Base-by-base conservation (phyloP, 2,888 invertebrate species). In the Scaptomyza parva region DNA sequence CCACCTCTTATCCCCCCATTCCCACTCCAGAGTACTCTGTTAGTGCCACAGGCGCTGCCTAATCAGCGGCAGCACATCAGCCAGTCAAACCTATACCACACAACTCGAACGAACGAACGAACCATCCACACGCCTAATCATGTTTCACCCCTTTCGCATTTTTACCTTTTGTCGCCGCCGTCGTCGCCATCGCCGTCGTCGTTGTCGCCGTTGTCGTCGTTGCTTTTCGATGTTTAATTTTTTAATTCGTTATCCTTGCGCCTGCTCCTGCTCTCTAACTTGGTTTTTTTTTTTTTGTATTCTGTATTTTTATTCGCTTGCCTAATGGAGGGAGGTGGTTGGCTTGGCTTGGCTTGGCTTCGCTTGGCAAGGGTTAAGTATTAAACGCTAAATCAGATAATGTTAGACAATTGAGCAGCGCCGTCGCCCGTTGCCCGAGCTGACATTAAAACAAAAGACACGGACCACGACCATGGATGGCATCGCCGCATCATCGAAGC, bases 221-320 rank as follows among this genome's bases (percentile, higher is more conserved):
- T 81, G 84, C 81, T 81, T 84, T 84, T 76, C 86, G 87, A 87
- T 78, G 85, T 76, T 87, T 89, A 89, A 83, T 89, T 88, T 80
- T 88, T 88, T 88, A 88, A 88, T 89, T 88, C 89, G 89, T 89
- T 88, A 84, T 85, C 86, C 88, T 88, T 86, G 79, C 80, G 80
- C 86, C 81, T 78, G 62, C 62, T 61, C 51, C 53, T 71, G 57
- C 80, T n/a, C n/a, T n/a, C n/a, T n/a, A 63, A 57, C 55, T 52
- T 55, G 8, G 37, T 54, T 45, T 26, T 24, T 58, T 63, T 78
- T 11, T 53, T 39, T 44, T 28, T 22, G 30, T 41, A 67, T 67
- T 62, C 69, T 77, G 39, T 63, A 75, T 50, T 52, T 74, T 58
- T 62, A 51, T 60, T 54, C 37, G 63, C 55, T 45, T 62, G 71